A percentile compares a stretch with the other conserved stretches of the same genome.
Evolutionary conservation across 2,888 invertebrate species (phyloP).

Genomic region (Margaritifera margaritifera): DNA sequence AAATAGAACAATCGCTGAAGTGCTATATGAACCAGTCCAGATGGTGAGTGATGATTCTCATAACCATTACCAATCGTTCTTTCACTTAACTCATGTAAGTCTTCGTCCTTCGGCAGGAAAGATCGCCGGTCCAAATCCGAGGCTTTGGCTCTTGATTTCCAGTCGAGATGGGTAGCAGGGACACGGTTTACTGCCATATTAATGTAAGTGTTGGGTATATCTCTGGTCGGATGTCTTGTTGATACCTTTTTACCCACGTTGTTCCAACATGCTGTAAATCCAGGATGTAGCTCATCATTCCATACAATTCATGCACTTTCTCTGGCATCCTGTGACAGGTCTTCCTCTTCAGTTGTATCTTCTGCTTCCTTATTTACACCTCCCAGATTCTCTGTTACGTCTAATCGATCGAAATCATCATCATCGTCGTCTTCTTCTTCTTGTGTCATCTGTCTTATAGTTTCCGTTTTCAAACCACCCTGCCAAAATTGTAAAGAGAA

Average conservation of each 20-base stretch:
- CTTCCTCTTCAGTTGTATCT: too few relatives aligned
- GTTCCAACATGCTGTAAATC: constrained; percentile 31
- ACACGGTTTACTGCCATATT: constrained; percentile 31
- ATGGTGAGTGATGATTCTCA: constrained; percentile 14
- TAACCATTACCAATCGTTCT: constrained; percentile 21
- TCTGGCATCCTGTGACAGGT: too few relatives aligned
- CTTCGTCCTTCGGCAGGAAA: constrained; percentile 8
- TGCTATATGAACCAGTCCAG: constrained; percentile 23
- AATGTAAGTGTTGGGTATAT: constrained; percentile 12
- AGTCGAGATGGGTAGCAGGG: constrained; percentile 4
- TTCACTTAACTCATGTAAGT: constrained; percentile 4
- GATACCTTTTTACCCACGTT: constrained; percentile 28
- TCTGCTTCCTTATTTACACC: background rate
- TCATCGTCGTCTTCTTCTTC: too few relatives aligned
- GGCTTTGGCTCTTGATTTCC: too few relatives aligned
- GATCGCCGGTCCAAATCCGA: too few relatives aligned
- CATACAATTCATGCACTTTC: background rate
- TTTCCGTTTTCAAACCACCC: too few relatives aligned
- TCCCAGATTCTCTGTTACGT: background rate
- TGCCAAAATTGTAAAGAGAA: too few relatives aligned
- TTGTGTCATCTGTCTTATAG: too few relatives aligned
- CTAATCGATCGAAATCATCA: too few relatives aligned
- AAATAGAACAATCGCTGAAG: too few relatives aligned
- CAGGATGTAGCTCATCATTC: constrained; percentile 4
- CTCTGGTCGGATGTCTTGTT: constrained; percentile 14